Evolutionary conservation across 2,797 vertebrate genomes (phyloP).

Genomic region (Tragelaphus oryx): DNA sequence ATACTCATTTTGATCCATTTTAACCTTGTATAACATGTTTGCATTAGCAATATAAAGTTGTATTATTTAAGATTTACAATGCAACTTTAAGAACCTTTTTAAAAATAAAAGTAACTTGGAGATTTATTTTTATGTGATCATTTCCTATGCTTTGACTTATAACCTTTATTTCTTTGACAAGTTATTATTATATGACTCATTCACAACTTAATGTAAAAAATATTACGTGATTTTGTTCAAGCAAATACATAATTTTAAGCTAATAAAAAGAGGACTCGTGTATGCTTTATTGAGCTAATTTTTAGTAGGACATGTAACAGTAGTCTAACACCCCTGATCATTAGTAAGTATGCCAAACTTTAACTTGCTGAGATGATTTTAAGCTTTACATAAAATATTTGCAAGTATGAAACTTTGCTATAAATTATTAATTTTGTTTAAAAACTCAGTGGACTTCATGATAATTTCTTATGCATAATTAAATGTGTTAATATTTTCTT

Average conservation of each 20-base stretch:
- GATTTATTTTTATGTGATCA: slow-evolving; percentile 72
- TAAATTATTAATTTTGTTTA: slow-evolving; percentile 4
- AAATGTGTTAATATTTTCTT: slow-evolving; percentile 35
- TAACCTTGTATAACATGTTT: slow-evolving; percentile 16
- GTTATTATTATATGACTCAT: slow-evolving; percentile 56
- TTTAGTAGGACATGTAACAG: neutral
- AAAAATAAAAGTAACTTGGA: slow-evolving; percentile 76
- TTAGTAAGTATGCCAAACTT: neutral
- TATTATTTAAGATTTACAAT: slow-evolving; percentile 39
- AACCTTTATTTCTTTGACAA: slow-evolving; percentile 50
- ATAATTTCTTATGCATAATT: slow-evolving; percentile 29
- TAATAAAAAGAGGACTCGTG: neutral
- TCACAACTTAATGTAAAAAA: slow-evolving; percentile 62
- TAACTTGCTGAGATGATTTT: neutral
- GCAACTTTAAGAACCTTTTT: slow-evolving; percentile 50
- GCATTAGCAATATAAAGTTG: slow-evolving; percentile 41
- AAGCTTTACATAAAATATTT: neutral
- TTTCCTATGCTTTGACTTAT: slow-evolving; percentile 70
- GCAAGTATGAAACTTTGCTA: neutral
- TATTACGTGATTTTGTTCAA: slow-evolving; percentile 34
- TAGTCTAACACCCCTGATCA: neutral
- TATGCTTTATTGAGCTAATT: slow-evolving; percentile 20
- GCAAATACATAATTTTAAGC: slow-evolving; percentile 41
- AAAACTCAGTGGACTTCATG: neutral
- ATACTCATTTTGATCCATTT: neutral